phyloP scores from a whole-genome alignment of 2,797 vertebrate species.

The Chromobotia macracanthus region DNA sequence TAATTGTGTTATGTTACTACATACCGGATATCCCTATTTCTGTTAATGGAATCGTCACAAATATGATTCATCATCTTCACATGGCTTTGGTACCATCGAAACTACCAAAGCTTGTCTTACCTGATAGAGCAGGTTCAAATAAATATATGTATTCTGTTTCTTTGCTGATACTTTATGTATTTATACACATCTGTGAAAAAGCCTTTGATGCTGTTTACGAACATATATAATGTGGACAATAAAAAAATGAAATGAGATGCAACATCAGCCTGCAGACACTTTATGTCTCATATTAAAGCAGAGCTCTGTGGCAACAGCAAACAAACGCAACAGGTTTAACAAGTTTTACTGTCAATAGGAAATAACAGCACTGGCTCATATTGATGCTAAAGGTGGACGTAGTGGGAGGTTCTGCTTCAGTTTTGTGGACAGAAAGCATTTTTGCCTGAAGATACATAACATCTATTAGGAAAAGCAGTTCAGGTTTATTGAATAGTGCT shows the following conservation, averaged over 20 bases:
- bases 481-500: too few relatives aligned
- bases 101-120: conserved; percentile 25
- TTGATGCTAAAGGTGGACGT: too few relatives aligned
- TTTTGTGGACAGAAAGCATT: too few relatives aligned
- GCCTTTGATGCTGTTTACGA: too few relatives aligned
- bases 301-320: conserved; percentile 18
- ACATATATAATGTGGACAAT: too few relatives aligned
- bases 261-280: too few relatives aligned
- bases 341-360: not conserved
- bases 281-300: not conserved
- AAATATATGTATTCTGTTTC: not conserved
- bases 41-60: not conserved
- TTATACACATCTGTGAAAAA: not conserved
- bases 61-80: not conserved
- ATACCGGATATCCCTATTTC: conserved; percentile 21
- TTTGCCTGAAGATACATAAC: too few relatives aligned
- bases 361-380: not conserved
- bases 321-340: conserved; percentile 47
- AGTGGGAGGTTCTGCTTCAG: not conserved
- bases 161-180: not conserved
- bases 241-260: not conserved
- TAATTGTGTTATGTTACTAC: conserved; percentile 4
- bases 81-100: conserved; percentile 19
- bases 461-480: too few relatives aligned
- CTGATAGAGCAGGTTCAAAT: not conserved